A percentile compares a stretch with the other conserved stretches of the same genome.
Evolutionary conservation across 2,113 vertebrate species (phyloP).

Genomic region (Thinocorus orbignyianus): DNA sequence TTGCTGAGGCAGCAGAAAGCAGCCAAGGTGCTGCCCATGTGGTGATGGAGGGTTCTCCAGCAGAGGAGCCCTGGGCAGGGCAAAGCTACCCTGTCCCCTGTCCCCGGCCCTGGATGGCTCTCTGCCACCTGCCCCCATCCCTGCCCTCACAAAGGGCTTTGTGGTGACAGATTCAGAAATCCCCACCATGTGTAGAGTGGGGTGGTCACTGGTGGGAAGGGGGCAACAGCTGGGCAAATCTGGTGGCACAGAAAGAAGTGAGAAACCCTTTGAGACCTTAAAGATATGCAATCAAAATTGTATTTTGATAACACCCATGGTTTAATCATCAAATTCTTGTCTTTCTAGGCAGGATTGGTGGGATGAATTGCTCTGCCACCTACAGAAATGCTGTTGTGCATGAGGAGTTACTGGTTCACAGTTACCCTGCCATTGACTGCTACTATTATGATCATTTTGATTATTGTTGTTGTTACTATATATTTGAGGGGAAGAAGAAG

Average conservation of each 20-base stretch:
- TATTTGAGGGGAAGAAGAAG: neutral
- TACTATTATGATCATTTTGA: neutral
- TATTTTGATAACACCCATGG: neutral
- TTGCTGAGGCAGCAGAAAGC: slow-evolving; percentile 21
- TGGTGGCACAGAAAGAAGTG: neutral
- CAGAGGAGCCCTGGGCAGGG: neutral
- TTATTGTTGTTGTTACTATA: neutral
- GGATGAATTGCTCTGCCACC: neutral
- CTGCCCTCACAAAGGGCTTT: neutral
- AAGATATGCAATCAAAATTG: neutral
- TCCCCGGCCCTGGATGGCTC: neutral
- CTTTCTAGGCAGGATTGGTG: neutral
- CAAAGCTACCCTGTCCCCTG: neutral
- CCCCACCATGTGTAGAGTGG: neutral
- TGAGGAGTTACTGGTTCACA: neutral
- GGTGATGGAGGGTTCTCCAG: neutral
- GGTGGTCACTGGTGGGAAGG: neutral
- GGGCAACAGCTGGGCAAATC: neutral
- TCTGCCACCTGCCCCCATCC: neutral
- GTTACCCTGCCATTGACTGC: neutral
- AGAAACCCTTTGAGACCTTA: neutral
- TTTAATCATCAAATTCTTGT: neutral
- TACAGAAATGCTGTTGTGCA: neutral
- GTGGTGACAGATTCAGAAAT: neutral
- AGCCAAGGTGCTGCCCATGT: neutral